Conservation (phyloP, 2,888 invertebrate genomes). For the Tethea ocularis region DNA sequence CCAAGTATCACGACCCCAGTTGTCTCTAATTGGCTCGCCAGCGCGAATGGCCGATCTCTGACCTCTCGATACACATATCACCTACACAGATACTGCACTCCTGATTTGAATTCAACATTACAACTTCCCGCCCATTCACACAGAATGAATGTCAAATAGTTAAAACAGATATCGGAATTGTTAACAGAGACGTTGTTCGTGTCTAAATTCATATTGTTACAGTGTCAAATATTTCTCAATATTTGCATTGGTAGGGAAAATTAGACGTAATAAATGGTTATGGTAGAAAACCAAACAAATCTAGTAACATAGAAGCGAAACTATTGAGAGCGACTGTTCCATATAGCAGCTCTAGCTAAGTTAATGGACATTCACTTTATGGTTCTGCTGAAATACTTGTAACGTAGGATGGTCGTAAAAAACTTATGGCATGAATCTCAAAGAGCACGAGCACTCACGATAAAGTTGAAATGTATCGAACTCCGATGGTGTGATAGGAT, state of each 20-base stretch:
- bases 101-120: slow-evolving; percentile 31
- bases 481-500: slow-evolving; percentile 33
- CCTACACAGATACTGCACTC: slow-evolving; percentile 40
- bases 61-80: slow-evolving; percentile 73
- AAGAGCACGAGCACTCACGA: slow-evolving; percentile 16
- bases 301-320: neutral
- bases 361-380: slow-evolving; percentile 6
- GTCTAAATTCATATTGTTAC: slow-evolving; percentile 20
- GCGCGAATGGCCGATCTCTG: slow-evolving; percentile 79
- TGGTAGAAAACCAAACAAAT: neutral
- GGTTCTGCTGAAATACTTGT: neutral
- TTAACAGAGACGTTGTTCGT: slow-evolving; percentile 10
- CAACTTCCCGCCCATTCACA: slow-evolving; percentile 16
- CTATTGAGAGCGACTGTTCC: neutral
- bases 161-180: slow-evolving; percentile 9
- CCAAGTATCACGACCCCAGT: slow-evolving; percentile 63
- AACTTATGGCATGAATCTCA: neutral
- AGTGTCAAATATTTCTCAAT: slow-evolving; percentile 26
- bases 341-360: neutral
- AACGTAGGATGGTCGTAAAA: slow-evolving; percentile 1
- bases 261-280: slow-evolving; percentile 14
- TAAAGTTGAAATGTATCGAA: slow-evolving; percentile 30
- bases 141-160: slow-evolving; percentile 7
- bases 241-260: slow-evolving; percentile 35
- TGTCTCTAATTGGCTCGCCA: slow-evolving; percentile 68